Conservation (phyloP, 2,888 invertebrate genomes). For the Ligdia adustata region DNA sequence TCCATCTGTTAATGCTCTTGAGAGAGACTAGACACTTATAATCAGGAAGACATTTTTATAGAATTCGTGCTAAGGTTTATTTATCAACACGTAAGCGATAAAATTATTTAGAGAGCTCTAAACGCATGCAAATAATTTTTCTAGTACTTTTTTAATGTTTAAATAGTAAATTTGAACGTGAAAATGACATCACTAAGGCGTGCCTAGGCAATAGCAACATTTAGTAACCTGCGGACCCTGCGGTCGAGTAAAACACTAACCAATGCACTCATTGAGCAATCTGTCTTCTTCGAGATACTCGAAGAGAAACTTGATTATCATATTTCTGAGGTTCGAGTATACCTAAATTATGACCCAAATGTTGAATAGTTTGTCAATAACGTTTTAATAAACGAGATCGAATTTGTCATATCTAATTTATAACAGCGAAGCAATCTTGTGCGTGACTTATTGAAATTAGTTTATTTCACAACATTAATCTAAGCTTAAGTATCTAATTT, state of each 20-base stretch:
- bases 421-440: conserved; percentile 1
- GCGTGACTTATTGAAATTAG: conserved; percentile 8
- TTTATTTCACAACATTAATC: too few relatives aligned
- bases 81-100: too few relatives aligned
- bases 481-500: too few relatives aligned
- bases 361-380: conserved; percentile 2
- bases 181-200: conserved; percentile 47
- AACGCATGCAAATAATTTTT: conserved; percentile 9
- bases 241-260: conserved; percentile 50
- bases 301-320: conserved; percentile 7
- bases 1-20: conserved; percentile 5
- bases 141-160: conserved; percentile 24
- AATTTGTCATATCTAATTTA: conserved; percentile 6
- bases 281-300: conserved; percentile 18
- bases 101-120: not conserved
- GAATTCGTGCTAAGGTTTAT: not conserved
- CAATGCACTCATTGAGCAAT: conserved; percentile 45
- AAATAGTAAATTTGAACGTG: conserved; percentile 34
- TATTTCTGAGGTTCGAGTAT: conserved; percentile 11
- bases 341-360: conserved; percentile 6
- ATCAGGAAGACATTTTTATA: conserved; percentile 7
- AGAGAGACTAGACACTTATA: not conserved
- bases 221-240: conserved; percentile 45
- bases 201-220: conserved; percentile 48
- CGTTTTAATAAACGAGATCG: conserved; percentile 15